Base-by-base conservation (phyloP, 1,140 invertebrate genomes). In the Drosophila busckii region DNA sequence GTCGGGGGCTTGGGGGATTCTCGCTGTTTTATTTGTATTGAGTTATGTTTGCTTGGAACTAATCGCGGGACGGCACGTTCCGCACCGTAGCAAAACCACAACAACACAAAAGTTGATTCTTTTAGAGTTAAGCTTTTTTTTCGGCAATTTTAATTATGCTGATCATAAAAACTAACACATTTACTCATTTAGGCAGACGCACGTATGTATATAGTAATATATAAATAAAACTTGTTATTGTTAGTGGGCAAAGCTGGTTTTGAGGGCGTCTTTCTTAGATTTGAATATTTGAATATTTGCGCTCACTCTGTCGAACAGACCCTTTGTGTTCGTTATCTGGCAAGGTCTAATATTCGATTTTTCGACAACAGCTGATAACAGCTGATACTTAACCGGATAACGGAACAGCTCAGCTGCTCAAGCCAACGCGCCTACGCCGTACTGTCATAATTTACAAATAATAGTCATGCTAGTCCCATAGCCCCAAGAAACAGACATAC, bases 141-240 rank as follows among this genome's bases (percentile, higher is more conserved):
- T 40, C 13, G 34, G 50, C 6, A 23, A 13, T n/a, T 22, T 60
- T 68, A 59, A 68, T 75, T 58, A 62, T 54, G 58, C 38, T 56
- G 16, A 23, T 31, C 23, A 31, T 44, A 66, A 41, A 64, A 10
- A 15, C 28, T 19, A 32, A 35, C 7, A 5, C 12, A 62, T 34
- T 44, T 22, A 16, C 31, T 26, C 20, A 26, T 10, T 7, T 13
- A 6, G 19, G 8, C n/a, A n/a, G n/a, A n/a, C n/a, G n/a, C n/a
- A n/a, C n/a, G n/a, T n/a, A n/a, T n/a, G n/a, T n/a, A n/a, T n/a
- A n/a, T n/a, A n/a, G n/a, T n/a, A 15, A 15, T 34, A 17, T 12
- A 34, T 26, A 49, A 50, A 50, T 40, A 52, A 59, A 29, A 32
- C 13, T 3, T 53, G 15, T 37, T 38, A 28, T 44, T 38, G 32